Evolutionary conservation across 2,797 vertebrate genomes (phyloP).

Genomic region (Aphelocoma californica): DNA sequence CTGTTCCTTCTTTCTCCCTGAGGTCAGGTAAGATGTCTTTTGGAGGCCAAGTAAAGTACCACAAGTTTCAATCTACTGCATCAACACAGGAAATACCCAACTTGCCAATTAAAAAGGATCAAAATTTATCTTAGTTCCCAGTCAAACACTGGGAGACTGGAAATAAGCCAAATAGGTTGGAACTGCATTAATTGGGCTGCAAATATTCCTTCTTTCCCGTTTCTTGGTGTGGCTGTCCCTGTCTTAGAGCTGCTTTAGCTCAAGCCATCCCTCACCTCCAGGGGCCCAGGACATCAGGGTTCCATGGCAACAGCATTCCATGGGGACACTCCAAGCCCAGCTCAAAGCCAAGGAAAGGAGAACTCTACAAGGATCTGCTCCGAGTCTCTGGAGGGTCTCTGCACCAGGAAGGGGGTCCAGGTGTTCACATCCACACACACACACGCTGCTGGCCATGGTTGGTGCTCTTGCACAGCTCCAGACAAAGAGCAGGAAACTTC

Average conservation of each 20-base stretch:
- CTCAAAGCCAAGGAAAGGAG: background rate
- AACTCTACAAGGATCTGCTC: background rate
- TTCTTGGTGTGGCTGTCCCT: background rate
- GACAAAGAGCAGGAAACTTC: background rate
- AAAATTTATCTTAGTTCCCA: background rate
- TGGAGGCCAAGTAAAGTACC: background rate
- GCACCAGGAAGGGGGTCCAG: background rate
- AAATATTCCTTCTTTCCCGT: background rate
- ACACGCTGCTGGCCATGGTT: background rate
- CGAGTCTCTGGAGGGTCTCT: background rate
- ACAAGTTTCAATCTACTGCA: background rate
- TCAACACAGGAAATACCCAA: background rate
- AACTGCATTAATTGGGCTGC: background rate
- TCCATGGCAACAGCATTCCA: too few relatives aligned
- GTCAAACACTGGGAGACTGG: background rate
- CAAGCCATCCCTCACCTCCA: background rate
- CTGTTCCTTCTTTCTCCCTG: background rate
- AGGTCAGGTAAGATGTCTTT: background rate
- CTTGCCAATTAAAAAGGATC: background rate
- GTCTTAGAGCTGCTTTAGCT: background rate
- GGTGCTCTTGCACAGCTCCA: background rate
- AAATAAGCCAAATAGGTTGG: background rate
- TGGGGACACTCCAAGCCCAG: background rate
- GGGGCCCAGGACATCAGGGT: background rate
- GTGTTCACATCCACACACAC: accelerated